Evolutionary conservation across 1,140 invertebrate genomes (phyloP), one percentile per base, ranked within the genome.

Genomic region (Phocides pigmalion): DNA sequence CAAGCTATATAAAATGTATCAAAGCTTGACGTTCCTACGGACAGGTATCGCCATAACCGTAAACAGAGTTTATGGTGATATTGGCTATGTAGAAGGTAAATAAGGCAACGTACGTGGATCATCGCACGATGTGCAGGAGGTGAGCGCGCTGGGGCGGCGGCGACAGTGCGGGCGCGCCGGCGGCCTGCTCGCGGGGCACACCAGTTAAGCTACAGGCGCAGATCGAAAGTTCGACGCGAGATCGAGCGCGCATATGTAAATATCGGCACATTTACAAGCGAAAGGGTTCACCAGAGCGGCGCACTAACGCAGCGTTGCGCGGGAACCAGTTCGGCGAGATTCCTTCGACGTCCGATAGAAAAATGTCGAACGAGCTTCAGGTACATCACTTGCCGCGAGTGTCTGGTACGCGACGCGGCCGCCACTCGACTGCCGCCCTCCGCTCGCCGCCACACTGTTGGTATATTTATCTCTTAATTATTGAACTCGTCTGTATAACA

Each of bases 211-310:
- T 75, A 66, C 82, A 70, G 74, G 81, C 84, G 80, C 84, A 78
- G 81, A 87, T 88, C 88, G 88, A 90, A 90, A 90, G 88, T 90
- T 87, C 84, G 82, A 84, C 76, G 84, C 81, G 79, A 90, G 84
- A 88, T 83, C 86, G 82, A 89, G 81, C 82, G 84, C 79, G 87
- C 84, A 88, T 90, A 89, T 90, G 88, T 90, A 90, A 90, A 90
- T 90, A 90, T 90, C 86, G 88, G 82, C 87, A 90, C 88, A 89
- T 90, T 90, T 90, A 90, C 88, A 86, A 89, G 88, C 88, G 87
- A 90, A 90, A 89, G 88, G 88, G 88, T 90, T 90, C 88, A 90
- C 88, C 88, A 84, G 84, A 89, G 84, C 86, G 88, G 84, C 88
- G 86, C 87, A 87, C 86, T 90, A 87, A 87, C 87, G 84, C 83